Percentiles rank a stretch among this genome's conserved stretches.
Conservation (phyloP, 2,797 vertebrate genomes). For the Arremon aurantiirostris region DNA sequence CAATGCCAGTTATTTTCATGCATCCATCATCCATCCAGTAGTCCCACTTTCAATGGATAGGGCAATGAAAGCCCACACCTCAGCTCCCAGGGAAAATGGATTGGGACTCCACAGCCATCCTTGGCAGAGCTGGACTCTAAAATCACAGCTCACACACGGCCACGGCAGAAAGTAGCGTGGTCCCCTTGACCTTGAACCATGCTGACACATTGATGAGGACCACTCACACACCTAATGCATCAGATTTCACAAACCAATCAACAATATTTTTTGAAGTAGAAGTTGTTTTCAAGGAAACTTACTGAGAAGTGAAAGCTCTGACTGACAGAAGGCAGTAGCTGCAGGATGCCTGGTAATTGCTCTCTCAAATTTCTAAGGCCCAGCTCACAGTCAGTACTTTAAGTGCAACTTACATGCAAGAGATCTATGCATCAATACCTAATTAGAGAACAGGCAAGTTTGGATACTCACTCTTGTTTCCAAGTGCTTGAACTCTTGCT, state of each 20-base stretch:
- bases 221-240: not conserved
- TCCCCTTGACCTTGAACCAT: not conserved
- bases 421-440: not conserved
- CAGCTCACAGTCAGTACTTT: not conserved
- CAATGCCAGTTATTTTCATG: not conserved
- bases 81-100: accelerated
- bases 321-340: not conserved
- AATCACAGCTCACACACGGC: not conserved
- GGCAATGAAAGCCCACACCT: accelerated
- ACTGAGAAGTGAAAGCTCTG: not conserved
- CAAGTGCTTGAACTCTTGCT: not conserved
- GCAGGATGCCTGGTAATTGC: not conserved
- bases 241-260: not conserved
- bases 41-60: not conserved
- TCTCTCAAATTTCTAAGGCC: not conserved
- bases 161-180: not conserved
- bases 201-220: not conserved
- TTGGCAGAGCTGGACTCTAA: not conserved
- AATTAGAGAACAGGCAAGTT: not conserved
- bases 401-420: not conserved
- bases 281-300: not conserved
- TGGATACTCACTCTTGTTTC: not conserved
- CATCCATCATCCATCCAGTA: not conserved
- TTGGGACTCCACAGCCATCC: not conserved
- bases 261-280: not conserved